phyloP scores from a whole-genome alignment of 2,888 invertebrate genomes.

The Perizoma flavofasciatum region DNA sequence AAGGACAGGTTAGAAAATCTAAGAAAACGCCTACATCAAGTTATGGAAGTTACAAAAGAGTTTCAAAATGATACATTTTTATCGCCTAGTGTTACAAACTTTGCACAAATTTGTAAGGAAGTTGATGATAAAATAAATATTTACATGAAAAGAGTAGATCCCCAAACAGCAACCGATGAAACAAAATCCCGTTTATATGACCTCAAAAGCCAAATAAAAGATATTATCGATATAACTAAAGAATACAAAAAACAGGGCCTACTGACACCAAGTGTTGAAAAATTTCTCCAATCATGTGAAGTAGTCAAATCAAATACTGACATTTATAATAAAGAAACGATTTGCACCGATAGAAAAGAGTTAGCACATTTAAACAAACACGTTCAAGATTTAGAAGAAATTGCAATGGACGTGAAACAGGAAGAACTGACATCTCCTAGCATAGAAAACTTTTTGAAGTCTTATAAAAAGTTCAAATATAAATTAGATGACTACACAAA shows the following conservation, averaged over 20 bases:
- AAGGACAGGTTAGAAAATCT: slow-evolving; percentile 35
- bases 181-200: slow-evolving; percentile 30
- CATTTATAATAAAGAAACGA: slow-evolving; percentile 21
- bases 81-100: slow-evolving; percentile 41
- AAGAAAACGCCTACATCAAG: slow-evolving; percentile 41
- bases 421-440: slow-evolving; percentile 37
- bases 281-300: slow-evolving; percentile 46
- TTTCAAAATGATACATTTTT: slow-evolving; percentile 34
- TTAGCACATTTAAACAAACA: slow-evolving; percentile 41
- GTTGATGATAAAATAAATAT: slow-evolving; percentile 39
- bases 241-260: slow-evolving; percentile 44
- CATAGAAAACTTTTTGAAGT: slow-evolving; percentile 43
- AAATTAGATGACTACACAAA: slow-evolving; percentile 41
- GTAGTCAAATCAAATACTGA: slow-evolving; percentile 45
- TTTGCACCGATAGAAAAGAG: slow-evolving; percentile 8
- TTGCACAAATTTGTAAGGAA: slow-evolving; percentile 40
- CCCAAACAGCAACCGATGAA: slow-evolving; percentile 13
- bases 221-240: slow-evolving; percentile 44
- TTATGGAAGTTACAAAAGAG: slow-evolving; percentile 40
- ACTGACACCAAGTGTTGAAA: slow-evolving; percentile 40
- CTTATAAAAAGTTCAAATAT: slow-evolving; percentile 46
- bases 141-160: slow-evolving; percentile 20
- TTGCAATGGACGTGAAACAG: slow-evolving; percentile 37
- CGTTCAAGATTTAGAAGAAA: slow-evolving; percentile 39
- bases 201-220: slow-evolving; percentile 44